Conservation (phyloP, 2,888 invertebrate species). For the Lasioglossum figueresi region DNA sequence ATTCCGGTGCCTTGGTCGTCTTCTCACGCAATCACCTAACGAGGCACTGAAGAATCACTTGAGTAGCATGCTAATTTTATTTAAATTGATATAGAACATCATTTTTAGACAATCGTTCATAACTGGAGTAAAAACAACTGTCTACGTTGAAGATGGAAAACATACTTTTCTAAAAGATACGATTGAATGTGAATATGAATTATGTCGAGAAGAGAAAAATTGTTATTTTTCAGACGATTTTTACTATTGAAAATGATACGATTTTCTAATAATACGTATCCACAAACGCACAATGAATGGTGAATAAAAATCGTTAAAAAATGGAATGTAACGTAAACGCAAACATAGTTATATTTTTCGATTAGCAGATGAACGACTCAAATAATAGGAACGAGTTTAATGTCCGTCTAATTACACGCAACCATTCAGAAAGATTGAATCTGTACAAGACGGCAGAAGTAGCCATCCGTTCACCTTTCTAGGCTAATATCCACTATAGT, state of each 20-base stretch:
- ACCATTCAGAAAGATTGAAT: conserved; percentile 1
- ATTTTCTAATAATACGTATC: too few relatives aligned
- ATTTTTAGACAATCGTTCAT: background rate
- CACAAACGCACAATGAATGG: too few relatives aligned
- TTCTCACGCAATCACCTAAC: conserved; percentile 6
- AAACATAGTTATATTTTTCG: background rate
- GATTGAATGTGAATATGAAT: too few relatives aligned
- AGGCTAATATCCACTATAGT: background rate
- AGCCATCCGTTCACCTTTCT: background rate
- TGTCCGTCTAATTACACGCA: background rate
- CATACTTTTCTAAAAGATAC: background rate
- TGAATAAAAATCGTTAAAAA: background rate
- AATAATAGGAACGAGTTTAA: background rate
- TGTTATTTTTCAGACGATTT: too few relatives aligned
- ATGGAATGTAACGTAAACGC: background rate
- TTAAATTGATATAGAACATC: background rate
- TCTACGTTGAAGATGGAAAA: background rate
- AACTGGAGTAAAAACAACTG: background rate
- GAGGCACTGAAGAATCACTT: background rate
- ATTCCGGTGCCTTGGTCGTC: conserved; percentile 2
- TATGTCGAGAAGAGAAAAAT: too few relatives aligned
- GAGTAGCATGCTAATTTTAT: background rate
- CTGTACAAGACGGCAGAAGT: background rate
- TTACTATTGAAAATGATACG: too few relatives aligned
- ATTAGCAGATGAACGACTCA: background rate